Base-by-base conservation (phyloP, 2,113 vertebrate genomes). In the Nibea albiflora region DNA sequence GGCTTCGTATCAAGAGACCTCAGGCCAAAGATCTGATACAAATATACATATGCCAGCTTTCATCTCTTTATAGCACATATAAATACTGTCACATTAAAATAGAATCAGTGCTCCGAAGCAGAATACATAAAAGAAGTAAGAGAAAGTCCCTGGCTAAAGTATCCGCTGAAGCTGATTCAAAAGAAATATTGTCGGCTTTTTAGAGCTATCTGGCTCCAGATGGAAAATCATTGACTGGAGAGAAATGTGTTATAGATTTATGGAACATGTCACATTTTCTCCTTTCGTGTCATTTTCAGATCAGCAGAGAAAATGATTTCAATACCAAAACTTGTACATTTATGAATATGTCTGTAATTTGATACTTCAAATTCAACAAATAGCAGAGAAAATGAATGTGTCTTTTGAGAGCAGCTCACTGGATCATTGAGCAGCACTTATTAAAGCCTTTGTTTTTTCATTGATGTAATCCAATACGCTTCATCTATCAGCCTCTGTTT, bases 41-140 rank as follows among this genome's bases (percentile, higher is more conserved):
- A 86, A 56, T 65, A 22, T 17, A 74, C 70, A 65, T 79, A 31
- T 73, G 75, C 73, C 49, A 61, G 60, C 73, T 73, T 76, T 75
- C 22, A 80, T 53, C 44, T 73, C 14, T 80, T 75, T 78, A 67
- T 19, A 11, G 20, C 56, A 54, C 42, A 46, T 22, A 56, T 62
- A 54, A 79, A 84, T 67, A 49, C 49, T 44, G 35, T 35, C 46
- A 74, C 8, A 35, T 54, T 53, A 73, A 64, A 35, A 73, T 39
- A 39, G 7, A 63, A 42, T 67, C 39, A 54, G 47, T 8, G 4
- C n/a, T 71, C 50, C 56, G 66, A 46, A 63, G 44, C 44, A 66
- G 22, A 63, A 75, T 58, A 74, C 26, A 54, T 75, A 73, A 69
- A 83, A 49, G 11, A 46, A n/a, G 15, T 47, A 10, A 50, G 76